Percentiles rank a stretch among this genome's conserved stretches.
Conservation (phyloP, 1,140 invertebrate genomes). For the Panagrolaimus sp. region DNA sequence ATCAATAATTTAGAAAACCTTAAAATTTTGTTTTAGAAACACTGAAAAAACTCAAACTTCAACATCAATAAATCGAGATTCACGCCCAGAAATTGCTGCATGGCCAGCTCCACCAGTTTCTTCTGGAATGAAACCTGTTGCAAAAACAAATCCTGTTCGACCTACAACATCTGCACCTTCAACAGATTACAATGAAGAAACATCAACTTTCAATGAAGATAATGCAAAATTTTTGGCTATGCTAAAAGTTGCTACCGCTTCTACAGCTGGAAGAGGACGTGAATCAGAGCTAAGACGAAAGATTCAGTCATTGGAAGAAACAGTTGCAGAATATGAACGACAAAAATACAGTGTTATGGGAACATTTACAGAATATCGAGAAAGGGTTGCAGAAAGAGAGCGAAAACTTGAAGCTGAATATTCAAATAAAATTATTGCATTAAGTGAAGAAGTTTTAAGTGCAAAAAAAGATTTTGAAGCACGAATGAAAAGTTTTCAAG, state of each 20-base stretch:
- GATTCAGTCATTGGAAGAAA: slow-evolving; percentile 54
- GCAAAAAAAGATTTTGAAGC: slow-evolving; percentile 57
- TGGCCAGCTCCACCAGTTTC: slow-evolving; percentile 46
- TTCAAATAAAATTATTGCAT: slow-evolving; percentile 53
- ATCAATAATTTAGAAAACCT: too few relatives aligned
- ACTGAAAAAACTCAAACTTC: too few relatives aligned
- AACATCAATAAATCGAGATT: slow-evolving; percentile 29
- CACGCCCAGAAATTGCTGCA: slow-evolving; percentile 46
- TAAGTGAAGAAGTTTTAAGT: slow-evolving; percentile 55
- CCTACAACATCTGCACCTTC: not conserved
- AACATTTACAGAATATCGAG: slow-evolving; percentile 54
- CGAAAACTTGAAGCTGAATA: slow-evolving; percentile 56
- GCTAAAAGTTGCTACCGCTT: slow-evolving; percentile 25
- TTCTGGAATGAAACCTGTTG: slow-evolving; percentile 16
- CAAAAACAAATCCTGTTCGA: slow-evolving; percentile 7
- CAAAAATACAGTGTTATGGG: slow-evolving; percentile 57
- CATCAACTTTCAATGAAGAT: slow-evolving; percentile 24
- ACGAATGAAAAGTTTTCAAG: slow-evolving; percentile 56
- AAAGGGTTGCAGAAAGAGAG: slow-evolving; percentile 53
- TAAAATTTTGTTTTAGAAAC: too few relatives aligned
- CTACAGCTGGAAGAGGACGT: slow-evolving; percentile 35
- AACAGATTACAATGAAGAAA: slow-evolving; percentile 14
- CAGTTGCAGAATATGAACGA: slow-evolving; percentile 56
- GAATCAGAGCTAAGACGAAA: slow-evolving; percentile 51
- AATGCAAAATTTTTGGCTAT: slow-evolving; percentile 27